Evolutionary conservation across 1,140 invertebrate species (phyloP).

Genomic region (Drosophila suzukii): DNA sequence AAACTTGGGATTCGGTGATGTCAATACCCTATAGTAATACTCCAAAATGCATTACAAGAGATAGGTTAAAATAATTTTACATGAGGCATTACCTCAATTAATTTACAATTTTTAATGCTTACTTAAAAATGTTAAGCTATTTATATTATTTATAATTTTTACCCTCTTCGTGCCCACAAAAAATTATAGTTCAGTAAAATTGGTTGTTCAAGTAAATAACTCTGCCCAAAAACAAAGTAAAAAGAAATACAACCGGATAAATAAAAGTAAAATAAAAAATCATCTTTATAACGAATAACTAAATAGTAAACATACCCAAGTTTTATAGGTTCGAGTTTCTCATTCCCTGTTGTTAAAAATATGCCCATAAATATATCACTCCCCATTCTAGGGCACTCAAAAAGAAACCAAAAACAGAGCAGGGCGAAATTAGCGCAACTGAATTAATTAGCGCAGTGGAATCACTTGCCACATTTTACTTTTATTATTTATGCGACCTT

Average conservation of each 20-base stretch:
- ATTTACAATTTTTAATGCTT: no score
- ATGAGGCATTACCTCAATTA: no score
- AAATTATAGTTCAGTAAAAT: background rate
- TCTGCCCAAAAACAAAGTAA: background rate
- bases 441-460: conserved; percentile 75
- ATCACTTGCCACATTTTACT: conserved; percentile 64
- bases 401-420: conserved; percentile 36
- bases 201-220: background rate
- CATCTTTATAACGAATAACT: background rate
- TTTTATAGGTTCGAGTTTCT: conserved; percentile 6
- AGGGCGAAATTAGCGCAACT: conserved; percentile 75
- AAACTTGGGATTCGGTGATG: background rate
- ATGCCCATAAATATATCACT: conserved; percentile 2
- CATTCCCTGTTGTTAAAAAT: conserved; percentile 1
- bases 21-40: background rate
- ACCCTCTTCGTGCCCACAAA: no score
- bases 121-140: no score
- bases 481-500: conserved; percentile 69
- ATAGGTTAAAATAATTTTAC: no score
- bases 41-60: no score
- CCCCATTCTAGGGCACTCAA: conserved; percentile 25
- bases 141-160: no score
- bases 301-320: conserved; percentile 7
- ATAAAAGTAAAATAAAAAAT: conserved; percentile 2
- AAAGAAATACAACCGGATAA: conserved; percentile 4